These are phyloP conservation scores for Microtus montanus DNA, from an alignment of 2,113 vertebrate species.

Conservation along the genomic window DNA sequence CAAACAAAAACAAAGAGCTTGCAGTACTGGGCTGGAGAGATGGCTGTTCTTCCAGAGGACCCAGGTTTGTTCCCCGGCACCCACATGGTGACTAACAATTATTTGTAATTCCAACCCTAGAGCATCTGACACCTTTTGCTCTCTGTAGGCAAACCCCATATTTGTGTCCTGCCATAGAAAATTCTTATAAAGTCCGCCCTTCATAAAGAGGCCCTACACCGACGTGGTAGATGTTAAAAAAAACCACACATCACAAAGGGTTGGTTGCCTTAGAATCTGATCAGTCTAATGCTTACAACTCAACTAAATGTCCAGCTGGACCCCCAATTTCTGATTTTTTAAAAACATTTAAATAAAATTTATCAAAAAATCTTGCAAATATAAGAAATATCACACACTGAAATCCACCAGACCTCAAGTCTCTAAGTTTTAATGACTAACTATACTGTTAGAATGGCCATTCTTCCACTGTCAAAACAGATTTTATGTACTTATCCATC, in stretches of 20 bases:
- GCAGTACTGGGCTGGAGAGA: not conserved
- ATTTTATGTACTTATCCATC: not conserved
- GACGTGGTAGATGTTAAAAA: not conserved
- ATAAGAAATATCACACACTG: not conserved
- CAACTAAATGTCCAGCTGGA: constrained; percentile 6
- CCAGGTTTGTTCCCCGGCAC: not conserved
- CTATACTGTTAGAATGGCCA: not conserved
- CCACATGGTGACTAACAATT: not conserved
- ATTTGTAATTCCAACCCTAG: not conserved
- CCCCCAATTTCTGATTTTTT: not conserved
- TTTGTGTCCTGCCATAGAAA: not conserved
- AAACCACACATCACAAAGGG: not conserved
- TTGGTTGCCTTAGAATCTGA: not conserved
- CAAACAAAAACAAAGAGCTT: not conserved
- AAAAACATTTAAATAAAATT: not conserved
- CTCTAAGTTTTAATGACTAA: not conserved
- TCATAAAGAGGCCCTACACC: not conserved
- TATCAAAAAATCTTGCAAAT: not conserved
- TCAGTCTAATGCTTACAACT: constrained; percentile 14
- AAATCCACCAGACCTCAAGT: not conserved
- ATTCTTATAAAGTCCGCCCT: not conserved
- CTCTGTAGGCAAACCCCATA: not conserved
- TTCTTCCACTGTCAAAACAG: not conserved
- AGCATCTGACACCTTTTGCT: not conserved
- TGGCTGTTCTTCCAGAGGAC: not conserved